phyloP scores from a whole-genome alignment of 1,140 invertebrate species.

The Frieseomelitta varia region DNA sequence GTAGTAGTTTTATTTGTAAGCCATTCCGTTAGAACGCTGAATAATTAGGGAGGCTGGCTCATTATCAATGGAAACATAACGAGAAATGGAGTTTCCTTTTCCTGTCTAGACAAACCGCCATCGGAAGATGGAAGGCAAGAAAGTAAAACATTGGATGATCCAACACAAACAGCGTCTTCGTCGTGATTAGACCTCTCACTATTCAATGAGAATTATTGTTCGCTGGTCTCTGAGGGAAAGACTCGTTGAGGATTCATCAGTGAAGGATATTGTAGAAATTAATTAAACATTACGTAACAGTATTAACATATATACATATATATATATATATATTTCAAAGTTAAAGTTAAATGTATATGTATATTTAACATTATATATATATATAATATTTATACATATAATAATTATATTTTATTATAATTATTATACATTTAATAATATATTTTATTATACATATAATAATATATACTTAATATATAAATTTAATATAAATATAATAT shows the following conservation, averaged over 20 bases:
- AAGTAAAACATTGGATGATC: conserved; percentile 41
- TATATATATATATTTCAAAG: no score
- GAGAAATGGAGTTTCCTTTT: conserved; percentile 53
- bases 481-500: no score
- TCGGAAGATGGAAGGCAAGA: conserved; percentile 7
- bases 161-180: not conserved
- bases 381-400: no score
- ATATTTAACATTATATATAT: no score
- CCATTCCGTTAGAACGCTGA: conserved; percentile 19
- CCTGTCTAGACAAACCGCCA: conserved; percentile 62
- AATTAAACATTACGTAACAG: not conserved
- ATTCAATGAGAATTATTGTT: conserved; percentile 12
- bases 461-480: no score
- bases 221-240: no score
- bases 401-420: no score
- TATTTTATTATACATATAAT: no score
- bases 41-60: conserved; percentile 58
- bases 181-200: conserved; percentile 16
- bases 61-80: conserved; percentile 61
- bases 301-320: not conserved
- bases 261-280: not conserved
- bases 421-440: no score
- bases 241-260: not conserved
- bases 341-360: no score
- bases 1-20: conserved; percentile 45